Percentiles rank a stretch among this genome's conserved stretches.
phyloP scores from a whole-genome alignment of 2,113 vertebrate species.

The Anoplopoma fimbria region DNA sequence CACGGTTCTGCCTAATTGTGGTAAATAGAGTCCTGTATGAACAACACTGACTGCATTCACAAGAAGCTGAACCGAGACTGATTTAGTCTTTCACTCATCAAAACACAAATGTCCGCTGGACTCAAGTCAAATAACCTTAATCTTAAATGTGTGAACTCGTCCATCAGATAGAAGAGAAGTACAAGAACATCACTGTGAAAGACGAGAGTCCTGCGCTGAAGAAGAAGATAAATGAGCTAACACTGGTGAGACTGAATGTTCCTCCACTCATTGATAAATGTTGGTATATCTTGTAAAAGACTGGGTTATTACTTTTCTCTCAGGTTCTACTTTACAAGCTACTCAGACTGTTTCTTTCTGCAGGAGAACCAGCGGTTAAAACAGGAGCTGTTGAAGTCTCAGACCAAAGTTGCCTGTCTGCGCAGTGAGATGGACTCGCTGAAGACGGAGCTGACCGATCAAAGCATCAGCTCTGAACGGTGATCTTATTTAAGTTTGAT shows the following conservation, averaged over 20 bases:
- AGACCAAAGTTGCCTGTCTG: constrained; percentile 92
- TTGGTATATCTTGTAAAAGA: background rate
- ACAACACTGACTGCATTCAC: constrained; percentile 20
- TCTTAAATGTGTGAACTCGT: background rate
- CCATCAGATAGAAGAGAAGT: constrained; percentile 93
- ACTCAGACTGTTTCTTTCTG: background rate
- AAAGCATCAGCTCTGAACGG: constrained; percentile 92
- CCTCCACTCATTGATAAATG: background rate
- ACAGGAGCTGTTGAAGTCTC: constrained; percentile 94
- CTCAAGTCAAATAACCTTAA: background rate
- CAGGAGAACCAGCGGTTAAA: constrained; percentile 96
- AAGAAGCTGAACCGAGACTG: constrained; percentile 7
- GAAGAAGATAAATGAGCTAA: constrained; percentile 90
- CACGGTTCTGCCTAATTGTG: background rate
- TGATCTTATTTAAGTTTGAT: constrained; percentile 58
- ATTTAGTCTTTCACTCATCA: constrained; percentile 11
- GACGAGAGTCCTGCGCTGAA: constrained; percentile 90
- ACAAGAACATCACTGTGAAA: constrained; percentile 87
- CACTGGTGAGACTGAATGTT: constrained; percentile 86
- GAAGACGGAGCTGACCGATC: constrained; percentile 94
- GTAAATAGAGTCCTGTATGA: constrained; percentile 1
- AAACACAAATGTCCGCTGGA: background rate
- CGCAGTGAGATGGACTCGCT: constrained; percentile 94
- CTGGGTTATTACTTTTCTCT: background rate
- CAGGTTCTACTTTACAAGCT: background rate